phyloP scores from a whole-genome alignment of 1,140 invertebrate species.

The Trichoplusia ni region DNA sequence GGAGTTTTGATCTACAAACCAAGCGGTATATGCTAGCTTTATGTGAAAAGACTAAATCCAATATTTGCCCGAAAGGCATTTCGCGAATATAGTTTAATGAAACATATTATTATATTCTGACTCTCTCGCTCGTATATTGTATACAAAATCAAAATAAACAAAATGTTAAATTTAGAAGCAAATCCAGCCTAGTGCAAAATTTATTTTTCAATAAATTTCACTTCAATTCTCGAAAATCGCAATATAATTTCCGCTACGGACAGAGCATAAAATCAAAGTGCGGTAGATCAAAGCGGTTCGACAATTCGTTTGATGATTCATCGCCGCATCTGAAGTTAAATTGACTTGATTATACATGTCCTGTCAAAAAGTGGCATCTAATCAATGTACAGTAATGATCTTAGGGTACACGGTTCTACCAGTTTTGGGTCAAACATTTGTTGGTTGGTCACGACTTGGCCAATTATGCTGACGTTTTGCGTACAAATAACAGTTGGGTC shows the following conservation, averaged over 20 bases:
- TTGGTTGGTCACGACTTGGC: not conserved
- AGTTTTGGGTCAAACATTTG: not conserved
- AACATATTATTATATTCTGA: too few relatives aligned
- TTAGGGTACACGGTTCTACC: not conserved
- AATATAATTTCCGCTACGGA: not conserved
- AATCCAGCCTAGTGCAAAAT: too few relatives aligned
- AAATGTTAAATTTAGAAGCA: too few relatives aligned
- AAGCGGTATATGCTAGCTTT: too few relatives aligned
- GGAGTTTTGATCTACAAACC: too few relatives aligned
- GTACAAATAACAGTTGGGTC: constrained; percentile 9
- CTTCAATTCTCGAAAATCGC: not conserved
- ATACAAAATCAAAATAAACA: too few relatives aligned
- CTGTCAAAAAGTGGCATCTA: constrained; percentile 7
- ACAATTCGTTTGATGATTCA: constrained; percentile 3
- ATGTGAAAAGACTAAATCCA: too few relatives aligned
- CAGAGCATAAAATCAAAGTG: constrained; percentile 2
- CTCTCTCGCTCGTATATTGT: too few relatives aligned
- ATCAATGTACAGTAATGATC: constrained; percentile 1
- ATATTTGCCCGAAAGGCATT: too few relatives aligned
- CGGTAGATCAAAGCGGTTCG: not conserved
- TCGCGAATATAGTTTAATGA: too few relatives aligned
- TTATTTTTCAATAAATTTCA: not conserved
- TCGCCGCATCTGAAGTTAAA: not conserved
- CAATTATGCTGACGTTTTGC: constrained; percentile 3
- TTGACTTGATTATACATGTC: constrained; percentile 12